These are phyloP conservation scores for Heteractis magnifica DNA, from an alignment of 92 coral and sea anemone genomes.

Conservation along the genomic window DNA sequence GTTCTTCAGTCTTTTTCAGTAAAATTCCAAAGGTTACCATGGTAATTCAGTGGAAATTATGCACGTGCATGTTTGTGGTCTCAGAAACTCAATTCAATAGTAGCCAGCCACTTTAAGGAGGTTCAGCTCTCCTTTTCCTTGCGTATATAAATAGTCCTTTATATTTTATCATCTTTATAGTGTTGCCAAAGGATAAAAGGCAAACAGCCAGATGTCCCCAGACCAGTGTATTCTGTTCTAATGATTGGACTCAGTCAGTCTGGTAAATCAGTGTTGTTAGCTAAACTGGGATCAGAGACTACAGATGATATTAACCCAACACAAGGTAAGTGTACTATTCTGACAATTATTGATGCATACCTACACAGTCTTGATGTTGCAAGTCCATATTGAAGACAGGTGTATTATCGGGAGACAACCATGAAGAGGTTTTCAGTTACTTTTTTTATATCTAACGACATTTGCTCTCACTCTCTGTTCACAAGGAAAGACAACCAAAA, in stretches of 20 bases:
- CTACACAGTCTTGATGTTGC: neutral
- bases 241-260: conserved; percentile 85
- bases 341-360: neutral
- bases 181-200: conserved; percentile 73
- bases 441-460: too few species aligned
- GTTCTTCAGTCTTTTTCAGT: too few species aligned
- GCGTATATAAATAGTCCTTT: neutral
- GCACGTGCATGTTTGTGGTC: too few species aligned
- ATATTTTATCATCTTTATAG: conserved; percentile 22
- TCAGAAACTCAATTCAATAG: too few species aligned
- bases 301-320: conserved; percentile 82
- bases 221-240: conserved; percentile 79
- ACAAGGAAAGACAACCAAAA: too few species aligned
- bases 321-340: conserved; percentile 45
- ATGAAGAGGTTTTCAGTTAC: too few species aligned
- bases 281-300: conserved; percentile 77
- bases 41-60: too few species aligned
- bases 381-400: neutral
- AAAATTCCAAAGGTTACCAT: too few species aligned
- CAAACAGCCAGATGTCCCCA: conserved; percentile 65
- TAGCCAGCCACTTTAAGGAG: too few species aligned
- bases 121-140: too few species aligned
- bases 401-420: too few species aligned
- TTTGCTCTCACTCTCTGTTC: too few species aligned
- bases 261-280: conserved; percentile 86